Evolutionary conservation across 2,113 vertebrate genomes (phyloP), one percentile per base, ranked within the genome.

Genomic region (Rhabdornis inornatus): DNA sequence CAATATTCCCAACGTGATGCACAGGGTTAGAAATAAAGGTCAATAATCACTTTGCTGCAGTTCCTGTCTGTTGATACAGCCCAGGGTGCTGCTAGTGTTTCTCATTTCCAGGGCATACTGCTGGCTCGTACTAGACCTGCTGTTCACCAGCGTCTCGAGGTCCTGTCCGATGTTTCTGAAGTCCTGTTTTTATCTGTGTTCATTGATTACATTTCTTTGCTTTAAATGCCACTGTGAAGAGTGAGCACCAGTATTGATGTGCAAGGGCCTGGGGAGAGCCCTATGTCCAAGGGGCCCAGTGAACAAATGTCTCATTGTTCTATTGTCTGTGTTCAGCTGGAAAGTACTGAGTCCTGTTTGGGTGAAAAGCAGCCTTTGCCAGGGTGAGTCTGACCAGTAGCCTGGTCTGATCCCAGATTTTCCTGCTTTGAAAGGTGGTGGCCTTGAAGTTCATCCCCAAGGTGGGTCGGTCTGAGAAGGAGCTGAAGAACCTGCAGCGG

Each of bases 361-460:
- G 15, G 68, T 57, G 72, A 61, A 85, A 61, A 1, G 3, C 2
- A 3, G 35, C 30, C 21, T 77, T 40, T 94, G 35, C 14, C 27
- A 50, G 40, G 10, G 15, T 3, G 3, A 11, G 22, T 40, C 42
- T 77, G 31, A 56, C 18, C 15, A 9, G 59, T 23, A 83, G 25
- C 19, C 21, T 77, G 47, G 5, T n/a, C 82, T 94, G 47, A 94
- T 66, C 21, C 20, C 37, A 69, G 17, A 28, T 71, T 76, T 89
- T 83, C 28, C 42, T 82, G 7, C 45, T 77, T 69, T 83, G 87
- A 63, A 72, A 99, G 99, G 98, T 99, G 49, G 99, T 99, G 83
- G 99, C 99, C 39, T 97, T 99, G 61, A 99, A 99, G 96, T 99
- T 99, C 95, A 99, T 99, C 85, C 98, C 99, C 18, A 99, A 99